A percentile compares a stretch with the other conserved stretches of the same genome.
Evolutionary conservation across 30 jellyfish, hydroid and myxozoan species (phyloP).

Genomic region (Hydractinia echinata): DNA sequence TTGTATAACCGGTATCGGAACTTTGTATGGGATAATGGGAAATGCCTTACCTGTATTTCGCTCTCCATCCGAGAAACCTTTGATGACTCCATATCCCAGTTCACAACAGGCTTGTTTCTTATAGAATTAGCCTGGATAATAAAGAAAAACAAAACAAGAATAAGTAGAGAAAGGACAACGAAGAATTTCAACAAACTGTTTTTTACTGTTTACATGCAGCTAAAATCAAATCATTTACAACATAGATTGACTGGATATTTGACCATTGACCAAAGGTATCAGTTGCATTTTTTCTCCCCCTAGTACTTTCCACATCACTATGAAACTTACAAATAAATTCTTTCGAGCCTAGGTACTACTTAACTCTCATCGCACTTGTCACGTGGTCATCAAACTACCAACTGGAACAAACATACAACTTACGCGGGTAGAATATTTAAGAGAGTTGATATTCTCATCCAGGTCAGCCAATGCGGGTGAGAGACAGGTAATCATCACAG

Average conservation of each 20-base stretch:
- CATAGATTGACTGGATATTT: too few species aligned
- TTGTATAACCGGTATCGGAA: too few species aligned
- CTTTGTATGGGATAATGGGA: too few species aligned
- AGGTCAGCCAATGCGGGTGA: slow-evolving; percentile 74
- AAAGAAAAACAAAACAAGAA: too few species aligned
- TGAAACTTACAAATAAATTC: background rate
- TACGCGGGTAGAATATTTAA: slow-evolving; percentile 83
- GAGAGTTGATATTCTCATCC: slow-evolving; percentile 76
- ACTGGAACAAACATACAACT: background rate
- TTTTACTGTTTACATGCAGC: background rate
- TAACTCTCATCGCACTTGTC: background rate
- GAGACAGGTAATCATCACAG: slow-evolving; percentile 75
- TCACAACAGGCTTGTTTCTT: slow-evolving; percentile 55
- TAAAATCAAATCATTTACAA: too few species aligned
- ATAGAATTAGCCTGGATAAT: slow-evolving; percentile 48
- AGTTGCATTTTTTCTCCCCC: too few species aligned
- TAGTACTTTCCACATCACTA: background rate
- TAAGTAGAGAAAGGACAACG: background rate
- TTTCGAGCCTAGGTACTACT: background rate
- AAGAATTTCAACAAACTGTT: background rate
- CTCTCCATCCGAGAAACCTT: slow-evolving; percentile 53
- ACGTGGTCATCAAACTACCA: background rate
- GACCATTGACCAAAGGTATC: too few species aligned
- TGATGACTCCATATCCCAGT: slow-evolving; percentile 45
- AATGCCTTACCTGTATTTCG: slow-evolving; percentile 53